These are phyloP conservation scores for Pseudopleuronectes americanus DNA, from an alignment of 2,797 vertebrate species.

Conservation along the genomic window DNA sequence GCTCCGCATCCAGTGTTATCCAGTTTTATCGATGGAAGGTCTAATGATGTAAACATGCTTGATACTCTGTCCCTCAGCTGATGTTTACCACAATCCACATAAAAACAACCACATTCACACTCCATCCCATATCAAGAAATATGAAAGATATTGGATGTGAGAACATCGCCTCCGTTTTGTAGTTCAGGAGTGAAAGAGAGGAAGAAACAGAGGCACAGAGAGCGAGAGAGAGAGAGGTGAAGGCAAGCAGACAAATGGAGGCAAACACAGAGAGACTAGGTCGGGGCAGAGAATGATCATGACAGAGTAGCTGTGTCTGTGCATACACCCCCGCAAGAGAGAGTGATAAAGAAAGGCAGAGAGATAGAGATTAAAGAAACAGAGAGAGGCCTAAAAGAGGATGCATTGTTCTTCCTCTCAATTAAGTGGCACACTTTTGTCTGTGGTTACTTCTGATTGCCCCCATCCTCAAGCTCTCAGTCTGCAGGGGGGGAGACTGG, in stretches of 20 bases:
- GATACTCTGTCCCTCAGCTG: too few relatives aligned
- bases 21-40: too few relatives aligned
- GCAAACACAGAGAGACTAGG: conserved; percentile 33
- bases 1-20: too few relatives aligned
- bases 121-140: too few relatives aligned
- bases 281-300: conserved; percentile 30
- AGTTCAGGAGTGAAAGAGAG: conserved; percentile 28
- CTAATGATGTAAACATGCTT: too few relatives aligned
- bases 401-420: conserved; percentile 47
- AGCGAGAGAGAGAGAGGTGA: conserved; percentile 1
- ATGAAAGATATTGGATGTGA: conserved; percentile 28
- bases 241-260: conserved; percentile 32
- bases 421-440: conserved; percentile 54
- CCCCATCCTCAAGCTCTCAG: conserved; percentile 38
- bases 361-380: conserved; percentile 33
- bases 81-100: too few relatives aligned
- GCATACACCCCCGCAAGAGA: conserved; percentile 41
- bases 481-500: conserved; percentile 12
- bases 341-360: conserved; percentile 36
- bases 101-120: too few relatives aligned
- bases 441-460: conserved; percentile 44
- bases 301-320: conserved; percentile 41
- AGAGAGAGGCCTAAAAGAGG: conserved; percentile 48
- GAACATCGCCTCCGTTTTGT: conserved; percentile 17
- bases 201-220: neutral